phyloP scores from a whole-genome alignment of 2,888 invertebrate species.

The Parapristionchus giblindavisi region DNA sequence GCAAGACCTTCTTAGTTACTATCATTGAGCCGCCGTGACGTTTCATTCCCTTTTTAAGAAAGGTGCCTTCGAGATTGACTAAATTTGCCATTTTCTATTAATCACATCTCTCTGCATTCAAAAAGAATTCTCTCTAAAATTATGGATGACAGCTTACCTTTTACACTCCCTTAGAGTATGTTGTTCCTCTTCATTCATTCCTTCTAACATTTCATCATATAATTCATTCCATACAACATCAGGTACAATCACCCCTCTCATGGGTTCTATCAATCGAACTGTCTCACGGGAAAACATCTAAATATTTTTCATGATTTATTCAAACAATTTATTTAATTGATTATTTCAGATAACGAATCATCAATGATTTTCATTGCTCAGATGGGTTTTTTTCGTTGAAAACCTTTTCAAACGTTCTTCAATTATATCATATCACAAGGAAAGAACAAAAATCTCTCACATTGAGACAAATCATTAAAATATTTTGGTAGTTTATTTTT shows the following conservation, averaged over 20 bases:
- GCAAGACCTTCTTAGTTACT: too few relatives aligned
- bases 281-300: constrained; percentile 38
- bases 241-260: constrained; percentile 57
- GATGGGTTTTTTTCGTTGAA: background rate
- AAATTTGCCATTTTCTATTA: too few relatives aligned
- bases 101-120: too few relatives aligned
- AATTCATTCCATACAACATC: constrained; percentile 65
- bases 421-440: too few relatives aligned
- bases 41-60: too few relatives aligned
- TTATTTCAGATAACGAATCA: too few relatives aligned
- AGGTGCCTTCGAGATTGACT: too few relatives aligned
- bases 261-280: constrained; percentile 57
- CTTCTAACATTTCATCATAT: constrained; percentile 60
- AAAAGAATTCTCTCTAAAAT: too few relatives aligned
- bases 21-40: too few relatives aligned
- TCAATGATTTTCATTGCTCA: too few relatives aligned
- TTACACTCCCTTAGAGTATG: constrained; percentile 42
- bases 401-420: background rate
- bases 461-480: background rate
- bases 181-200: constrained; percentile 53
- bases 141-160: too few relatives aligned
- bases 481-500: constrained; percentile 10
- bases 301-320: background rate
- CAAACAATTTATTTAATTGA: too few relatives aligned
- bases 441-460: background rate